phyloP scores from a whole-genome alignment of 64 coral and sea anemone genomes.

The Montipora capricornis region DNA sequence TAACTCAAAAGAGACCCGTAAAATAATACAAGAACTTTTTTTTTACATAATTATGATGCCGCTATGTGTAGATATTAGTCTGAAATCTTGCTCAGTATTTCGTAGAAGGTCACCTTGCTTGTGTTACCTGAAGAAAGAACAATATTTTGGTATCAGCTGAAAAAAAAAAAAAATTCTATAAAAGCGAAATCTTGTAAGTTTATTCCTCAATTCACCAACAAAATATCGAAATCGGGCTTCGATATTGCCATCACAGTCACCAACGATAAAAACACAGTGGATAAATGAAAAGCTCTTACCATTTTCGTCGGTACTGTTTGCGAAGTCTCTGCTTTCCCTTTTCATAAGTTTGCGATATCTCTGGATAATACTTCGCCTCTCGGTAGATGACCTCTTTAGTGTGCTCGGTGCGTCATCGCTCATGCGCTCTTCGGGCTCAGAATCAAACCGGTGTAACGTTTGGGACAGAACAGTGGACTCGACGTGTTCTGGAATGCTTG shows the following conservation, averaged over 20 bases:
- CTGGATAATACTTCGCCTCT: constrained; percentile 79
- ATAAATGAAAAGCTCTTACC: constrained; percentile 24
- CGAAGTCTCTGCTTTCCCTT: constrained; percentile 64
- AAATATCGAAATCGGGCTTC: too few species aligned
- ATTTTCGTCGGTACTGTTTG: constrained; percentile 62
- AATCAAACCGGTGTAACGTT: constrained; percentile 53
- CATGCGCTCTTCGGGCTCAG: constrained; percentile 70
- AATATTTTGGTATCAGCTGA: not conserved
- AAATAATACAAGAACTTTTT: not conserved
- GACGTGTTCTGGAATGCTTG: constrained; percentile 79
- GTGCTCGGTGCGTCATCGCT: constrained; percentile 72
- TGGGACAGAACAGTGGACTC: constrained; percentile 59
- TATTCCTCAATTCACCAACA: too few species aligned
- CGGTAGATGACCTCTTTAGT: constrained; percentile 55
- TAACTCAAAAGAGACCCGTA: not conserved
- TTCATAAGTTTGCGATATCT: constrained; percentile 84
- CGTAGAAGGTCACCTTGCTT: constrained; percentile 80
- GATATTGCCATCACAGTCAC: too few species aligned
- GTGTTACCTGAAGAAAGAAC: constrained; percentile 54
- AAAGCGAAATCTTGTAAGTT: too few species aligned
- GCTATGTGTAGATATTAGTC: not conserved
- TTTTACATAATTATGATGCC: not conserved
- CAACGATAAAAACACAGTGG: too few species aligned
- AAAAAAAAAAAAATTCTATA: not conserved
- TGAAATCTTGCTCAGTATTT: constrained; percentile 84